phyloP scores from a whole-genome alignment of 1,140 invertebrate species.

The Drosophila subobscura region DNA sequence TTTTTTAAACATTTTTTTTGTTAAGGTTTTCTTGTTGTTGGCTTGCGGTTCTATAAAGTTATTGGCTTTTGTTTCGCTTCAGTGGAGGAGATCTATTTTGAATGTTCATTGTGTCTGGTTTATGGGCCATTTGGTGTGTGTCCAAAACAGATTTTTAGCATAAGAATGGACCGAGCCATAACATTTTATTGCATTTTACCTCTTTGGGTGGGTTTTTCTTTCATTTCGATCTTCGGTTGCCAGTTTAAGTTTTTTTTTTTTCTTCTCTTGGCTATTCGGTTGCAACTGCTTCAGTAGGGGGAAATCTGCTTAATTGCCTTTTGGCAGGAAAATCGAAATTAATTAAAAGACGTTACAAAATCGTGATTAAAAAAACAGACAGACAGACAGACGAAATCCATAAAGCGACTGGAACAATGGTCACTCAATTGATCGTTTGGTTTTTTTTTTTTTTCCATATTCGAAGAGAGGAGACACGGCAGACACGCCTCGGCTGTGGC shows the following conservation, averaged over 20 bases:
- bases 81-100: constrained; percentile 52
- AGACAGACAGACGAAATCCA: constrained; percentile 34
- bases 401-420: constrained; percentile 45
- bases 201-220: constrained; percentile 63
- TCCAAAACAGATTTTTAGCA: constrained; percentile 64
- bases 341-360: constrained; percentile 48
- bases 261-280: constrained; percentile 9
- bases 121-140: constrained; percentile 61
- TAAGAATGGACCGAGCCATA: constrained; percentile 64
- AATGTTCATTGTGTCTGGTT: constrained; percentile 63
- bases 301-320: constrained; percentile 36
- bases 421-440: constrained; percentile 43
- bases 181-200: constrained; percentile 64
- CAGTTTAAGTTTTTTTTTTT: constrained; percentile 1
- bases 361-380: constrained; percentile 36
- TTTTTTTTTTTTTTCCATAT: constrained; percentile 23
- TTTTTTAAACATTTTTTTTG: not conserved
- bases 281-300: constrained; percentile 26
- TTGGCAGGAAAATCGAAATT: constrained; percentile 47
- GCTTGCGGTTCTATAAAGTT: constrained; percentile 68
- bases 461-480: constrained; percentile 4
- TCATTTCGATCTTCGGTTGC: constrained; percentile 1
- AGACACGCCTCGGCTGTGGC: constrained; percentile 41
- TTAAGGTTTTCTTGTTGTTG: constrained; percentile 11
- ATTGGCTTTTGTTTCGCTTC: constrained; percentile 70